Percentiles rank a stretch among this genome's conserved stretches.
phyloP scores from a whole-genome alignment of 2,113 vertebrate genomes.

The Dicentrarchus labrax region DNA sequence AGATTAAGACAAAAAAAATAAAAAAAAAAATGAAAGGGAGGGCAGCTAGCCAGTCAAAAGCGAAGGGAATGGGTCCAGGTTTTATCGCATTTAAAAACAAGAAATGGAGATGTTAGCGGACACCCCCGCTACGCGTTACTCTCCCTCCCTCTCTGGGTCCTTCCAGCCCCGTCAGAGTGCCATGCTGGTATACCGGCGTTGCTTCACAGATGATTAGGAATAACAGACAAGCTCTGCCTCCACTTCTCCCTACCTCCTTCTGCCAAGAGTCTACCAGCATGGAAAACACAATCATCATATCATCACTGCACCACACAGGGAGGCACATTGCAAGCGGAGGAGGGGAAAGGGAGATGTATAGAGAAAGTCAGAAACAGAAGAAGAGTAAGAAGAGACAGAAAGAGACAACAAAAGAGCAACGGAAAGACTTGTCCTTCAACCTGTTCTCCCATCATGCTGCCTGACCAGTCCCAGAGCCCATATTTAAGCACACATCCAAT shows the following conservation, averaged over 20 bases:
- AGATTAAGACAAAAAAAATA: conserved; percentile 9
- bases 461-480: conserved; percentile 23
- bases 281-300: conserved; percentile 62
- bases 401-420: conserved; percentile 21
- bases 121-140: conserved; percentile 22
- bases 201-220: conserved; percentile 78
- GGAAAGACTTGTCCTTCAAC: conserved; percentile 41
- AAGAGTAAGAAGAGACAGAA: conserved; percentile 7
- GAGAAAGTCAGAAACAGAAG: conserved; percentile 16
- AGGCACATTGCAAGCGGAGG: conserved; percentile 27
- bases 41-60: conserved; percentile 29
- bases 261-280: conserved; percentile 66
- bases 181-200: conserved; percentile 55
- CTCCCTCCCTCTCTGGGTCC: conserved; percentile 25
- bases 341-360: conserved; percentile 22
- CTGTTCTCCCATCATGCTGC: conserved; percentile 32
- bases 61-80: conserved; percentile 54
- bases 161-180: conserved; percentile 41
- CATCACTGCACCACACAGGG: conserved; percentile 60
- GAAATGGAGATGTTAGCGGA: conserved; percentile 64
- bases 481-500: conserved; percentile 38
- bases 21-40: conserved; percentile 27
- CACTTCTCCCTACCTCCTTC: conserved; percentile 55
- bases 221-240: conserved; percentile 64
- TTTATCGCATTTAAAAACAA: conserved; percentile 72